Evolutionary conservation across 2,888 invertebrate species (phyloP).

Genomic region (Lasioglossum oenotherae): DNA sequence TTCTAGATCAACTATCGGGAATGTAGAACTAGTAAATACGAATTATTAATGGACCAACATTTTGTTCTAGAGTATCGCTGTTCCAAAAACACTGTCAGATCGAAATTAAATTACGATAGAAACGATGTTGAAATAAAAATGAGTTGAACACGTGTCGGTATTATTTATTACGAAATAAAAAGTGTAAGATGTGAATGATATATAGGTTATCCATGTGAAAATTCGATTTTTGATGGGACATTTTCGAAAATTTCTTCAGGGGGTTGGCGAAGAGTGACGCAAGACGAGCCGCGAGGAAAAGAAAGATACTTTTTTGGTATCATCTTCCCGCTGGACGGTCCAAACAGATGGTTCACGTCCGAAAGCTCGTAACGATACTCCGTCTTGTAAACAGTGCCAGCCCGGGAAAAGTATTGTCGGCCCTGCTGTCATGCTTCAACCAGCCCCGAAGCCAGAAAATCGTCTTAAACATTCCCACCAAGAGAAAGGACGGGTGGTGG

Average conservation of each 20-base stretch:
- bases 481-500: constrained; percentile 46
- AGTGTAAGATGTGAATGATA: background rate
- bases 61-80: background rate
- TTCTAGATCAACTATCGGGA: background rate
- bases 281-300: constrained; percentile 12
- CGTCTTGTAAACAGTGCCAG: constrained; percentile 76
- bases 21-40: background rate
- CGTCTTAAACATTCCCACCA: constrained; percentile 65
- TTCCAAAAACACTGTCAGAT: background rate
- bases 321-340: constrained; percentile 63
- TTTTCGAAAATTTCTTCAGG: background rate
- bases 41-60: too few relatives aligned
- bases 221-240: background rate
- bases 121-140: background rate
- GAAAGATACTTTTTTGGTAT: constrained; percentile 72
- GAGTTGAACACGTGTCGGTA: background rate
- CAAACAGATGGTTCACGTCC: constrained; percentile 78
- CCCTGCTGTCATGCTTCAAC: background rate
- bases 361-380: constrained; percentile 80
- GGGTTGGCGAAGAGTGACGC: constrained; percentile 4
- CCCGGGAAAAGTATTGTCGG: constrained; percentile 66
- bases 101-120: too few relatives aligned
- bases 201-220: background rate
- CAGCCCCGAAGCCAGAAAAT: constrained; percentile 24
- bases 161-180: background rate